phyloP scores from a whole-genome alignment of 2,797 vertebrate species.

The Diglossa cyanea region DNA sequence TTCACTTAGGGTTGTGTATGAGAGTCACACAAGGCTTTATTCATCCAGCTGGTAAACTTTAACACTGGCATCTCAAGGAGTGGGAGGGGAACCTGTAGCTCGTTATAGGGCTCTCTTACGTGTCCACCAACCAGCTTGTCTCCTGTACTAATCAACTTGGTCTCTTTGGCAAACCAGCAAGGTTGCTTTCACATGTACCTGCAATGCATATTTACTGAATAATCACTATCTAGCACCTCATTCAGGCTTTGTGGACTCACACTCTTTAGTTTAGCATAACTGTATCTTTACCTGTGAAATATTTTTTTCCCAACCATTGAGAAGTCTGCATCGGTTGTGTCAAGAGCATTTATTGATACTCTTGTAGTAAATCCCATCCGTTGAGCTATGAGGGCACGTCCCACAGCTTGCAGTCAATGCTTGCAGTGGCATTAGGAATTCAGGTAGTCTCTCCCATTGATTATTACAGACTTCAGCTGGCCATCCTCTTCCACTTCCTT shows the following conservation, averaged over 20 bases:
- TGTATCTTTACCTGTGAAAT: background rate
- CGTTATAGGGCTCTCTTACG: background rate
- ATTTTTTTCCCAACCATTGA: background rate
- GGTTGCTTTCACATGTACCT: background rate
- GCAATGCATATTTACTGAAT: background rate
- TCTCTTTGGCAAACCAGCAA: background rate
- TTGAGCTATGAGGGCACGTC: background rate
- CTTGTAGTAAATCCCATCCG: background rate
- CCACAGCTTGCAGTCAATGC: background rate
- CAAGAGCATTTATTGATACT: conserved; percentile 63
- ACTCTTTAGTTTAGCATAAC: background rate
- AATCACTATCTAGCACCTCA: background rate
- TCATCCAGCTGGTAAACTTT: background rate
- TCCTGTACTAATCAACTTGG: background rate
- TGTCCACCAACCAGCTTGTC: background rate
- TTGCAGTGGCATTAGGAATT: background rate
- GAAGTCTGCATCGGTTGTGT: background rate
- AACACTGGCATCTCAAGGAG: background rate
- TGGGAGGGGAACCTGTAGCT: background rate
- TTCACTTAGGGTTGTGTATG: background rate
- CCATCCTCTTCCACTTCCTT: conserved; percentile 89
- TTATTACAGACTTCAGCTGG: conserved; percentile 80
- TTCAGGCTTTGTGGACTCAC: background rate
- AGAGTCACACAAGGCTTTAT: background rate
- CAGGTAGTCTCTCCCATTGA: conserved; percentile 80